Conservation (phyloP, 2,888 invertebrate genomes). For the Anthrax anthrax region DNA sequence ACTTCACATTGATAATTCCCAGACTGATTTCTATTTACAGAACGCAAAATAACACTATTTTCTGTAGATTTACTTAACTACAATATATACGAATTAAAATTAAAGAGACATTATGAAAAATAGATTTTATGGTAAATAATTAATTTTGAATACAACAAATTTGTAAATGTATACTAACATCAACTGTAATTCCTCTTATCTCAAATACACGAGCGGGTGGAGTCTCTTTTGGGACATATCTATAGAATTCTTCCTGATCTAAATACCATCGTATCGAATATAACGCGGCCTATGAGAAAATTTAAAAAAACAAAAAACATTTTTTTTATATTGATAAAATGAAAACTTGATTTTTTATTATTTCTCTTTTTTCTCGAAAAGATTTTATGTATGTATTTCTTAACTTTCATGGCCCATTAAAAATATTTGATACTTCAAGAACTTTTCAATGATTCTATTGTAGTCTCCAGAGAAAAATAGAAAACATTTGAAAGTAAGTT, state of each 20-base stretch:
- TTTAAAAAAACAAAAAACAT: no score
- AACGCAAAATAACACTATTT: conserved; percentile 30
- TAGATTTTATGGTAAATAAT: not conserved
- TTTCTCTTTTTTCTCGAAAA: no score
- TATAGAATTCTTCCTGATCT: conserved; percentile 38
- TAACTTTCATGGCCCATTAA: no score
- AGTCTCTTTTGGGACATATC: conserved; percentile 37
- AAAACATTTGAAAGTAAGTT: no score
- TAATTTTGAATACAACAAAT: not conserved
- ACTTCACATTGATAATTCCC: conserved; percentile 37
- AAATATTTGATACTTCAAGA: no score
- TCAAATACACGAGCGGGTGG: conserved; percentile 36
- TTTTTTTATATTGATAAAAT: no score
- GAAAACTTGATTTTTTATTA: not conserved
- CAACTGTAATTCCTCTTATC: conserved; percentile 35
- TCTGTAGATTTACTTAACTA: conserved; percentile 32
- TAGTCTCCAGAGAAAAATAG: no score
- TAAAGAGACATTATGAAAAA: not conserved
- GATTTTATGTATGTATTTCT: no score
- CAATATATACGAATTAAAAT: not conserved
- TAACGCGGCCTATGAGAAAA: conserved; percentile 21
- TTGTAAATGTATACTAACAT: conserved; percentile 31
- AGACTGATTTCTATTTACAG: conserved; percentile 32
- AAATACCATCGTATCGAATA: conserved; percentile 44
- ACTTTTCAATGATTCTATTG: no score